phyloP scores from a whole-genome alignment of 2,113 vertebrate genomes.

The Atlantisia rogersi region DNA sequence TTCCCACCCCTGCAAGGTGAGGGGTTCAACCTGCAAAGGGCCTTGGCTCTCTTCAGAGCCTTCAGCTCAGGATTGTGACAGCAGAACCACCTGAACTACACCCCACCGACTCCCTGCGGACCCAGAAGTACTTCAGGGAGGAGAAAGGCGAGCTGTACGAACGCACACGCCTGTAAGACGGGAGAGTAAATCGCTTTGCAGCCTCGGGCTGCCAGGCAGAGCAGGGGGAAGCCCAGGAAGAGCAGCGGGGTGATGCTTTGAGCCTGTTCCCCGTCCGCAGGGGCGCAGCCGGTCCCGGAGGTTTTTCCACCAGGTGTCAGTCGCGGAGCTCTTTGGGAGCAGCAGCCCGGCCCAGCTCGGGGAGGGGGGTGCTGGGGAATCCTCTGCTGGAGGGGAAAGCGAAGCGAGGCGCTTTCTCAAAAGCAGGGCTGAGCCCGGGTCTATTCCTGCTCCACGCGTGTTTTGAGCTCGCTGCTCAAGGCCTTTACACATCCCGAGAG shows the following conservation, averaged over 20 bases:
- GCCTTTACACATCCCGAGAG: not conserved
- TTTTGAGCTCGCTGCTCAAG: not conserved
- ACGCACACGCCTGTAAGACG: fast-evolving
- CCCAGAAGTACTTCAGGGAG: fast-evolving
- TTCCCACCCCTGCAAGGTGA: not conserved
- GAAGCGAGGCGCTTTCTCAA: not conserved
- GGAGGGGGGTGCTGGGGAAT: not conserved
- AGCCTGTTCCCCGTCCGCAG: too few species aligned
- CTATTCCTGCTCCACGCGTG: not conserved
- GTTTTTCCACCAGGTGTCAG: constrained; percentile 62
- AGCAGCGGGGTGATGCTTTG: not conserved
- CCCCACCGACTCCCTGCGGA: fast-evolving
- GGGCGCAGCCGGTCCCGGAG: not conserved
- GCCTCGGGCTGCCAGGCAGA: not conserved
- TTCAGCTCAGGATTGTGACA: fast-evolving
- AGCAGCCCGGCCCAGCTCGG: fast-evolving
- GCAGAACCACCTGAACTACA: not conserved
- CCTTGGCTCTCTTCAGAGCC: not conserved
- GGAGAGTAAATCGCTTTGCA: not conserved
- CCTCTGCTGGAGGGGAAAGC: not conserved
- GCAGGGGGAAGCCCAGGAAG: fast-evolving
- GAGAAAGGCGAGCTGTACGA: not conserved
- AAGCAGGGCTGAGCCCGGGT: not conserved
- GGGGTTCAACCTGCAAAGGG: not conserved
- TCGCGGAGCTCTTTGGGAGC: constrained; percentile 16